Evolutionary conservation across 2,113 vertebrate genomes (phyloP), one percentile per base, ranked within the genome.

Genomic region (Nicator chloris): DNA sequence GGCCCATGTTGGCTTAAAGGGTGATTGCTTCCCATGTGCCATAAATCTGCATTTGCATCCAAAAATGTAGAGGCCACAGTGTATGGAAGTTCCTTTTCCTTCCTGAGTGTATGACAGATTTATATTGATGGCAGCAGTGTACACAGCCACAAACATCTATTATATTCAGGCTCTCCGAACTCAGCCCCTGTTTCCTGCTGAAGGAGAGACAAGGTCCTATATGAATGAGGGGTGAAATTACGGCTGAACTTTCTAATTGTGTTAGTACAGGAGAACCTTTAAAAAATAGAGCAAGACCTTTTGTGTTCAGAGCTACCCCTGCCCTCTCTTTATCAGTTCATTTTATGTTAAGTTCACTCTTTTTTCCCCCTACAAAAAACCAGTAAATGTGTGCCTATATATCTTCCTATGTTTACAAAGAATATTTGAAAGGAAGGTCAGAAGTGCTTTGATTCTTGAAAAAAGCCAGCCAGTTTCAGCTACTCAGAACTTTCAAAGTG

Each of bases 151-250:
- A 98, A 97, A 88, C 93, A 95, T 97, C 97, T 96, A 93, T 98
- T 98, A 96, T 97, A 96, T 96, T 96, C 97, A 86, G 82, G 96
- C 93, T 96, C 95, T 96, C 82, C 96, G 97, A 87, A 95, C 95
- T 97, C 94, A 91, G 97, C 90, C 95, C 85, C 94, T 86, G 69
- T 97, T 98, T 98, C 98, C 98, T 98, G 98, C 95, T 81, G 89
- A 97, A 98, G 97, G 97, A 97, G 97, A 97, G 97, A 96, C 94
- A 81, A 95, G 97, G 97, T 94, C 95, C 93, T 95, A 0, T 85
- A 54, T 96, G 95, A 98, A 98, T 95, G 92, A 97, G 94, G 93
- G 95, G 89, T 98, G 97, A 97, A 97, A 98, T 98, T 98, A 98
- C 97, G 98, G 96, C 97, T 97, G 94, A 91, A 88, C 97, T 97